A percentile compares a stretch with the other conserved stretches of the same genome.
These are phyloP conservation scores for Xanthia icteritia DNA, from an alignment of 2,888 invertebrate genomes.

Conservation along the genomic window DNA sequence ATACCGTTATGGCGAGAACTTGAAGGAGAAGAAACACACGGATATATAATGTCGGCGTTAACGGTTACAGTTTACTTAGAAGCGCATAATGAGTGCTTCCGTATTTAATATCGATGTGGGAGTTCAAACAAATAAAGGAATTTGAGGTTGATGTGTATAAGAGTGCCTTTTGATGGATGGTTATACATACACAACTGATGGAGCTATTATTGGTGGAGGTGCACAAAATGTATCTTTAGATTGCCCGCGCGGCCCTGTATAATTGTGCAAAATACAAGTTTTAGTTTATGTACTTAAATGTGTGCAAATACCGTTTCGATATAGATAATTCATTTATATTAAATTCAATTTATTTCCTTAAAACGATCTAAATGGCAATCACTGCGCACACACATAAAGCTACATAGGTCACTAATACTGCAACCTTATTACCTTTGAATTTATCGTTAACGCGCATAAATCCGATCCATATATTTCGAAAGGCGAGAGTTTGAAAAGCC, in stretches of 20 bases:
- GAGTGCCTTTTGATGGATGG: not conserved
- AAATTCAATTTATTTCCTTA: constrained; percentile 31
- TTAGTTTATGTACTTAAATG: constrained; percentile 9
- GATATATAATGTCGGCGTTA: constrained; percentile 62
- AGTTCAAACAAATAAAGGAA: constrained; percentile 27
- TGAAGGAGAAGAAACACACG: constrained; percentile 76
- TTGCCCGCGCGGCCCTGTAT: not conserved
- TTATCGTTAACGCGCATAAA: constrained; percentile 61
- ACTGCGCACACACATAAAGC: constrained; percentile 38
- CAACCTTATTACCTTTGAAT: constrained; percentile 62
- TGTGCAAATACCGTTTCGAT: not conserved
- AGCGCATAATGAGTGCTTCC: constrained; percentile 50
- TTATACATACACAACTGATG: not conserved
- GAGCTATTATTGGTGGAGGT: not conserved
- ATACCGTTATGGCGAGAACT: constrained; percentile 81
- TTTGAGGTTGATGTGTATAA: not conserved
- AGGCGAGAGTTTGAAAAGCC: constrained; percentile 67
- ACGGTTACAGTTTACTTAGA: constrained; percentile 50
- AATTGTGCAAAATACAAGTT: constrained; percentile 15
- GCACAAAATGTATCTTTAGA: constrained; percentile 1
- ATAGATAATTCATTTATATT: constrained; percentile 34
- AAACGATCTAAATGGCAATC: constrained; percentile 48
- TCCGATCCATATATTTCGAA: constrained; percentile 66
- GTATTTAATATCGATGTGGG: constrained; percentile 44
- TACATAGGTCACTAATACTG: constrained; percentile 51